Base-by-base conservation (phyloP, 2,113 vertebrate genomes). In the Pelmatolapia mariae region DNA sequence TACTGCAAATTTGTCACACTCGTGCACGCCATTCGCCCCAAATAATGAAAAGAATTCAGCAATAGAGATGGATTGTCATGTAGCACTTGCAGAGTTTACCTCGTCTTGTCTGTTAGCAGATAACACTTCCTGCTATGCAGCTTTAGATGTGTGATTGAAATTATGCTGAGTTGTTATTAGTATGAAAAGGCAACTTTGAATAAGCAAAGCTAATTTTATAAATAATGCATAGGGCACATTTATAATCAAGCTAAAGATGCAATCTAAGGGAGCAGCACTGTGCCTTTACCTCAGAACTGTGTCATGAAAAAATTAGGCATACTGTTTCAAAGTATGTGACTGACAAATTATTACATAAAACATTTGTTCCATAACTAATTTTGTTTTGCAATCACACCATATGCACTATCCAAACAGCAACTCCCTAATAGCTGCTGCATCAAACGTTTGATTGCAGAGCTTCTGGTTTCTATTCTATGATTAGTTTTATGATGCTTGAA, bases 141-240 rank as follows among this genome's bases (percentile, higher is more conserved):
- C 82, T 78, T 78, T 78, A 78, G 45, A 31, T 84, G 53, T 81
- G 76, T 68, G 59, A 92, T 56, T 91, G 71, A 84, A 87, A 71
- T 52, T 52, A 85, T 24, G 16, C 31, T 26, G 50, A 29, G 18
- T 29, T 50, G 40, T 82, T 84, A 57, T 90, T 45, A 81, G 54
- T 80, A 71, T 80, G 85, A 86, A 79, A 80, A 63, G 81, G 66
- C 38, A 79, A 85, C 61, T 81, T 86, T 47, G 36, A 59, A 68
- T 36, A 86, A 82, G 61, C 78, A 59, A 63, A 53, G 45, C 40
- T 91, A 88, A 92, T 90, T 89, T 84, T 19, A 91, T 94, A 91
- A 93, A 94, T 94, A 92, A 94, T 93, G 90, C 89, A 92, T 84
- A 82, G 84, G 68, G 5, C 86, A 68, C 54, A 87, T 85, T 88